Evolutionary conservation across 2,797 vertebrate genomes (phyloP).

Genomic region (Bradypus variegatus): DNA sequence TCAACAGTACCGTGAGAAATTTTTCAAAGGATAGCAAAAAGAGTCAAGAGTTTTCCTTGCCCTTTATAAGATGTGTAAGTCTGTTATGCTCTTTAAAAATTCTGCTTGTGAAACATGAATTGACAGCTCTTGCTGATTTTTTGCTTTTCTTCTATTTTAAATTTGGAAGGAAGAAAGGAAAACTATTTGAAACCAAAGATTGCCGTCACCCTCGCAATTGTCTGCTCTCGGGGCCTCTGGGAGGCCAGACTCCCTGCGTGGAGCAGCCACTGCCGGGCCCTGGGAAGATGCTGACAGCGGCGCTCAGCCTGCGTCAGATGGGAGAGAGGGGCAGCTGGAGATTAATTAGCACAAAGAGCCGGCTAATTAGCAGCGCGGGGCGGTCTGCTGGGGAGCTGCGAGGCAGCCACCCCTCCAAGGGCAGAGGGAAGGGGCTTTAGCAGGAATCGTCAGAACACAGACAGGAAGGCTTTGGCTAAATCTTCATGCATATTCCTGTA

Average conservation of each 20-base stretch:
- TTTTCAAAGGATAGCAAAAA: not conserved
- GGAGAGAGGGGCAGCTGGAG: not conserved
- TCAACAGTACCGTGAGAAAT: not conserved
- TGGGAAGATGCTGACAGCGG: not conserved
- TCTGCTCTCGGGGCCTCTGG: rapidly evolving
- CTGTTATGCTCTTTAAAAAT: not conserved
- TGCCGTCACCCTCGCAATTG: not conserved
- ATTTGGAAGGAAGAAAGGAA: not conserved
- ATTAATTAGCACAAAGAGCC: not conserved
- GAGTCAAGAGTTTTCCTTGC: not conserved
- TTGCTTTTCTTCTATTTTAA: not conserved
- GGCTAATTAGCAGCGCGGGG: not conserved
- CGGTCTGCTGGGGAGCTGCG: not conserved
- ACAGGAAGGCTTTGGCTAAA: not conserved
- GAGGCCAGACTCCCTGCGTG: not conserved
- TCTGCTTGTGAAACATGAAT: not conserved
- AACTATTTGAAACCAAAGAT: not conserved
- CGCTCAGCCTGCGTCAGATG: not conserved
- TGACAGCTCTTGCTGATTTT: not conserved
- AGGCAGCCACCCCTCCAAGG: not conserved
- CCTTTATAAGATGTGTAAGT: not conserved
- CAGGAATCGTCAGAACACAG: not conserved
- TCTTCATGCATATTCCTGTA: not conserved
- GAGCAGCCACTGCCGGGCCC: no score
- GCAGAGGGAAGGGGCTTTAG: not conserved